phyloP scores from a whole-genome alignment of 2,113 vertebrate species.

The Aleadryas rufinucha region DNA sequence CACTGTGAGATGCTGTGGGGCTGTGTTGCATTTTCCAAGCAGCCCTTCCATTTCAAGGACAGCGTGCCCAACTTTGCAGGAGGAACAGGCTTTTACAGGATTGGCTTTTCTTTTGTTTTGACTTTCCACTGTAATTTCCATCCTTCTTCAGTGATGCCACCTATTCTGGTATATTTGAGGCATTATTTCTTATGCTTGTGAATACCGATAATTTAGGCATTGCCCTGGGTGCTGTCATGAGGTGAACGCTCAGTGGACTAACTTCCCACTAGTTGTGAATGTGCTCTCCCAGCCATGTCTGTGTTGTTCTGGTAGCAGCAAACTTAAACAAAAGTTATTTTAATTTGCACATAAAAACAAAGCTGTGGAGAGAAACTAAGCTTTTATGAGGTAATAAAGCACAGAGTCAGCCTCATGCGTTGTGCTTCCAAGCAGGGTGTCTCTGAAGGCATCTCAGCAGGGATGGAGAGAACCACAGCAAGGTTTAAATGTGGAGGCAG shows the following conservation, averaged over 20 bases:
- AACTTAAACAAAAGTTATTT: neutral
- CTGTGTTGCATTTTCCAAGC: neutral
- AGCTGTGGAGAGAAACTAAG: neutral
- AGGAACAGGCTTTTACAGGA: neutral
- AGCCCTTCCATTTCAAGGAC: neutral
- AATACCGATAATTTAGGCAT: neutral
- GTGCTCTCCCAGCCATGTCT: neutral
- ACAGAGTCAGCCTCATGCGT: neutral
- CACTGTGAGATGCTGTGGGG: neutral
- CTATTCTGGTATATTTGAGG: neutral
- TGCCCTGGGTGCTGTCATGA: neutral
- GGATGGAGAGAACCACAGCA: neutral
- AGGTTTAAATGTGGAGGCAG: neutral
- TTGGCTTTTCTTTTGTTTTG: neutral
- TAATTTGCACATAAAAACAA: neutral
- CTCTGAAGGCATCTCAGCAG: conserved; percentile 27
- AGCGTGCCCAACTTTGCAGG: neutral
- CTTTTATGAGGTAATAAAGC: neutral
- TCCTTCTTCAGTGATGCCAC: neutral
- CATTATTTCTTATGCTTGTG: neutral
- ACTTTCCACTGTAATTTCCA: neutral
- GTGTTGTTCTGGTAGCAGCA: neutral
- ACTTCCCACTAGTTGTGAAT: neutral
- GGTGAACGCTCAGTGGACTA: neutral
- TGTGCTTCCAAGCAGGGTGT: neutral